Base-by-base conservation (phyloP, 2,888 invertebrate genomes). In the Portevinia maculata region DNA sequence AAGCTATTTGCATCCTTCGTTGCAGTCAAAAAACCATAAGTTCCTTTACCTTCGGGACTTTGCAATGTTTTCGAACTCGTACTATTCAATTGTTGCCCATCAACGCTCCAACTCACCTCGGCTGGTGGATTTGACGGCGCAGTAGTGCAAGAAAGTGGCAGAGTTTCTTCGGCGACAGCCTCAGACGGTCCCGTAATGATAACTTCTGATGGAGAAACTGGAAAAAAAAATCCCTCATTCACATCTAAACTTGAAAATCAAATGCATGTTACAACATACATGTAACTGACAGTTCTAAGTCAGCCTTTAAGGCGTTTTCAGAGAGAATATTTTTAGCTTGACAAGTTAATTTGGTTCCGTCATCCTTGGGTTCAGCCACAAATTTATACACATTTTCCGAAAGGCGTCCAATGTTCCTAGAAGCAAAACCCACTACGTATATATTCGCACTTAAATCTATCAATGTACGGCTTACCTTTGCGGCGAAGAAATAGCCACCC, bases 361-460 rank as follows among this genome's bases (percentile, higher is more conserved):
- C 87, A 59, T 89, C 90, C 15, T 85, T 76, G 0, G 86, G 70
- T 32, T 88, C 86, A 2, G 87, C 89, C 9, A 87, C 86, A 53
- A 90, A 89, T 69, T 87, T 89, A 59, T 89, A 90, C 1, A 88
- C 86, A 64, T 90, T 89, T 71, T 89, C 89, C 28, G 89, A 90
- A 1, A 90, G 85, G 11, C 89, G 88, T n/a, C 90, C 89, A 21
- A 90, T 88, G 24, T 89, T 89, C 41, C 89, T 87, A 52, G 1
- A 11, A 11, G 1, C 5, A 30, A 6, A 11, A 11, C 1, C 17
- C 3, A 30, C 21, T 44, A 7, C 17, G 9, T 0, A 17, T 11
- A 17, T 41, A 7, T 28, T 1, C 15, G 3, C 15, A 8, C 28
- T 9, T 24, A 15, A 24, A 6, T 11, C 15, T 13, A 3, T 9